A percentile compares a stretch with the other conserved stretches of the same genome.
Evolutionary conservation across 2,797 vertebrate genomes (phyloP).

Genomic region (Protonibea diacanthus): DNA sequence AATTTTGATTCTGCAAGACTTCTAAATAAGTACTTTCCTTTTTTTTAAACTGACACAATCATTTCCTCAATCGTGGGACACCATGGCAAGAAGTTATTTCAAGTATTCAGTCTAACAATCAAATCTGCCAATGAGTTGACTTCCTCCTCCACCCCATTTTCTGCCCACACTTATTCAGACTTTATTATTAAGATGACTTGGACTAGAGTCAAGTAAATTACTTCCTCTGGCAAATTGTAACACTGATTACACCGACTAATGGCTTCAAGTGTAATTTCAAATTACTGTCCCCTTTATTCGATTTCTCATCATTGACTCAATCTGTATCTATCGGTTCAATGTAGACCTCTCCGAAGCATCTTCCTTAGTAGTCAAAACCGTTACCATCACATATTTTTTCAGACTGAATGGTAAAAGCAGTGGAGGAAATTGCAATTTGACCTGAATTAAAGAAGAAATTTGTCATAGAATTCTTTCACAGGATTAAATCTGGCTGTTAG

Average conservation of each 20-base stretch:
- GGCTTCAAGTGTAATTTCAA: slow-evolving; percentile 22
- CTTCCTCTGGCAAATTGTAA: slow-evolving; percentile 23
- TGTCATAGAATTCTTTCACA: neutral
- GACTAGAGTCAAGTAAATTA: slow-evolving; percentile 42
- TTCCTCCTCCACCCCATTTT: neutral
- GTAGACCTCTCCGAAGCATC: neutral
- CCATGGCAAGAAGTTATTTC: neutral
- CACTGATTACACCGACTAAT: slow-evolving; percentile 34
- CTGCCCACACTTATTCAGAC: slow-evolving; percentile 27
- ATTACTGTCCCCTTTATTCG: neutral
- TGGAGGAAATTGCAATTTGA: no score
- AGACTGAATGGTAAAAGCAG: no score
- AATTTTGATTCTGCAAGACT: neutral
- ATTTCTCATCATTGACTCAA: neutral
- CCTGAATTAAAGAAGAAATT: neutral
- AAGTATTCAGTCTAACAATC: slow-evolving; percentile 13
- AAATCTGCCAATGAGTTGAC: slow-evolving; percentile 8
- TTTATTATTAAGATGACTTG: slow-evolving; percentile 36
- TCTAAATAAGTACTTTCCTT: neutral
- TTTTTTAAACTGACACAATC: neutral
- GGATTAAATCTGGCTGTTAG: neutral
- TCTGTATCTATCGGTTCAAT: slow-evolving; percentile 6
- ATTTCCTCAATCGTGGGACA: slow-evolving; percentile 6
- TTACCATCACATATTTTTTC: no score
- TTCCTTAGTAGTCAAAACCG: slow-evolving; percentile 3